phyloP scores from a whole-genome alignment of 2,113 vertebrate genomes.

The Cynocephalus volans region DNA sequence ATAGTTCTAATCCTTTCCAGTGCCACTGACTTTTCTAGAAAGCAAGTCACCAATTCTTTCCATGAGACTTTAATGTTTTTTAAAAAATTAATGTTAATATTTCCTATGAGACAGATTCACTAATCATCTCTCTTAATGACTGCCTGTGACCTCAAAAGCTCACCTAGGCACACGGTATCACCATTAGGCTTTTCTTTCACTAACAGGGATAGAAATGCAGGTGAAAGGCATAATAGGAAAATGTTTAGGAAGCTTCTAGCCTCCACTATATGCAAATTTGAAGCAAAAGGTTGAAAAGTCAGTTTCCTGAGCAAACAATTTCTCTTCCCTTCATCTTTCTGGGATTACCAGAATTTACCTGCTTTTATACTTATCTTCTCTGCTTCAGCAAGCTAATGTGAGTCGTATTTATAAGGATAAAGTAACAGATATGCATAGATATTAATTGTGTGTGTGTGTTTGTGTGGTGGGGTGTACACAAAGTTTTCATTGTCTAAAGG shows the following conservation, averaged over 20 bases:
- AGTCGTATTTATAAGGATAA: conserved; percentile 45
- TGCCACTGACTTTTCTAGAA: neutral
- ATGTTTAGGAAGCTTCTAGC: neutral
- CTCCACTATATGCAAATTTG: neutral
- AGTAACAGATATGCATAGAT: conserved; percentile 6
- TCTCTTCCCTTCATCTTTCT: conserved; percentile 21
- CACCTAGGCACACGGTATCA: neutral
- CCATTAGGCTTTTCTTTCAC: neutral
- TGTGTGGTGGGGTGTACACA: neutral
- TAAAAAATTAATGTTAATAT: neutral
- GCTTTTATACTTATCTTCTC: neutral
- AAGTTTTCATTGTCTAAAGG: conserved; percentile 36
- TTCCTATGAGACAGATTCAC: neutral
- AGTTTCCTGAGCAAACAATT: conserved; percentile 40
- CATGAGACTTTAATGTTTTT: neutral
- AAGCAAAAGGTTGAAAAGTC: neutral
- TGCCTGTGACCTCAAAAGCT: neutral
- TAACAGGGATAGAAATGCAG: neutral
- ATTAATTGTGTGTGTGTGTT: neutral
- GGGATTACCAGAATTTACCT: neutral
- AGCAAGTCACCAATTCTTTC: neutral
- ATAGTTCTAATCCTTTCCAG: neutral
- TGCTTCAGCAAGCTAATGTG: neutral
- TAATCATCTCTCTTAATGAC: neutral
- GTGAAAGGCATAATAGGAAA: neutral